phyloP scores from a whole-genome alignment of 1,140 invertebrate genomes.

The Drosophila malerkotliana region DNA sequence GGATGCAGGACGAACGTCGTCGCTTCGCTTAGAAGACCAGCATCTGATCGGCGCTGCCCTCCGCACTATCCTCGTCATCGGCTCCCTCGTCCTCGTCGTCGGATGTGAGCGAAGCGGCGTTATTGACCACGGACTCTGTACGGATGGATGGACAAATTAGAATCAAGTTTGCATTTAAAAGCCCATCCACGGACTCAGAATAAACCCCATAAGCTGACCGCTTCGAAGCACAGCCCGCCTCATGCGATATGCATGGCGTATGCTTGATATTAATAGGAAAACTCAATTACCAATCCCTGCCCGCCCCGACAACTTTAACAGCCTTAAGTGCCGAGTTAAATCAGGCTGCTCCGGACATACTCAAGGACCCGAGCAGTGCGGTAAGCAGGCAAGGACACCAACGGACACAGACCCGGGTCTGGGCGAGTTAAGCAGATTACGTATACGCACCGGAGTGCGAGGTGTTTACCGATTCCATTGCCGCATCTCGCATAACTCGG shows the following conservation, averaged over 20 bases:
- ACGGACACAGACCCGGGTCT: background rate
- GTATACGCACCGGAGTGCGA: constrained; percentile 47
- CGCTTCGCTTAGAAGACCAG: constrained; percentile 88
- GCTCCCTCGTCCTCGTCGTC: constrained; percentile 89
- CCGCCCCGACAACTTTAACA: constrained; percentile 33
- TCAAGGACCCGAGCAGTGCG: background rate
- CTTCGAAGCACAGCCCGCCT: background rate
- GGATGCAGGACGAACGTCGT: background rate
- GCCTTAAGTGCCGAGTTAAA: constrained; percentile 43
- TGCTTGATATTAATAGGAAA: constrained; percentile 58
- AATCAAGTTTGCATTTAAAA: constrained; percentile 20
- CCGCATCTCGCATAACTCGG: constrained; percentile 40
- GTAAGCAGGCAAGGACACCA: no score
- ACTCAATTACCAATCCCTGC: constrained; percentile 52
- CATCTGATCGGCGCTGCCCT: constrained; percentile 91
- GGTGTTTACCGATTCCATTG: constrained; percentile 43
- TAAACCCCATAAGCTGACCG: background rate
- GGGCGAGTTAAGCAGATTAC: constrained; percentile 51
- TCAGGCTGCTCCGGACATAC: constrained; percentile 16
- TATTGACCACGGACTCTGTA: constrained; percentile 86
- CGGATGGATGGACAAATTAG: constrained; percentile 68
- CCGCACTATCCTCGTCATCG: constrained; percentile 88
- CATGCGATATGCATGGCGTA: constrained; percentile 53
- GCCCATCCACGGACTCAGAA: background rate
- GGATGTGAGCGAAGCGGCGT: constrained; percentile 85